These are phyloP conservation scores for Platichthys flesus DNA, from an alignment of 2,113 vertebrate genomes.

Conservation along the genomic window DNA sequence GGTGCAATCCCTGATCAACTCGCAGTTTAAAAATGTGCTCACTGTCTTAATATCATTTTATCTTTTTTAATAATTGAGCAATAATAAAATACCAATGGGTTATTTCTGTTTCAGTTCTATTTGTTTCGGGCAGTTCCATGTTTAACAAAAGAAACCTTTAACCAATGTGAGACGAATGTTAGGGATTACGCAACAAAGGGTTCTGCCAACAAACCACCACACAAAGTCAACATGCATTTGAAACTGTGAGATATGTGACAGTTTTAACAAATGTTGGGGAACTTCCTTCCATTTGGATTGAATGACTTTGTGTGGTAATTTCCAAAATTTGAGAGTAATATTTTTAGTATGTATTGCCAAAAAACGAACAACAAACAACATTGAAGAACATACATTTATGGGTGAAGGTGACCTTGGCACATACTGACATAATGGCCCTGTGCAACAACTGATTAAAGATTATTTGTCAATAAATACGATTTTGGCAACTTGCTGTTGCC, in stretches of 20 bases:
- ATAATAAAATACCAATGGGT: neutral
- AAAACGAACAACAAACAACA: slow-evolving; percentile 13
- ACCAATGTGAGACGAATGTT: slow-evolving; percentile 19
- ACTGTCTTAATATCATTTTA: neutral
- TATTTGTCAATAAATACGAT: neutral
- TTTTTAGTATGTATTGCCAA: neutral
- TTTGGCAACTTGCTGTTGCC: neutral
- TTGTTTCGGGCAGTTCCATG: neutral
- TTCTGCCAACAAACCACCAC: slow-evolving; percentile 11
- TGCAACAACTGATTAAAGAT: neutral
- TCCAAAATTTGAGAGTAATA: neutral
- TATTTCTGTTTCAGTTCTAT: neutral
- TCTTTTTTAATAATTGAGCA: neutral
- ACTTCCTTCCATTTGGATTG: neutral
- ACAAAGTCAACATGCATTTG: slow-evolving; percentile 27
- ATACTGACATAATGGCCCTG: slow-evolving; percentile 17
- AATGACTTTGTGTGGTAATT: slow-evolving; percentile 13
- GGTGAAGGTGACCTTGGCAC: slow-evolving; percentile 12
- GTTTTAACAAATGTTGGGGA: neutral
- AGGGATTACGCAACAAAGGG: slow-evolving; percentile 11
- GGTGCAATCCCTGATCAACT: slow-evolving; percentile 29
- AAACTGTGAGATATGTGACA: neutral
- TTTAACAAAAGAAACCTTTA: slow-evolving; percentile 2
- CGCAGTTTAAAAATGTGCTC: neutral
- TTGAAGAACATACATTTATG: neutral